Evolutionary conservation across 2,888 invertebrate species (phyloP), one percentile per base, ranked within the genome.

Genomic region (Meloe dianella): DNA sequence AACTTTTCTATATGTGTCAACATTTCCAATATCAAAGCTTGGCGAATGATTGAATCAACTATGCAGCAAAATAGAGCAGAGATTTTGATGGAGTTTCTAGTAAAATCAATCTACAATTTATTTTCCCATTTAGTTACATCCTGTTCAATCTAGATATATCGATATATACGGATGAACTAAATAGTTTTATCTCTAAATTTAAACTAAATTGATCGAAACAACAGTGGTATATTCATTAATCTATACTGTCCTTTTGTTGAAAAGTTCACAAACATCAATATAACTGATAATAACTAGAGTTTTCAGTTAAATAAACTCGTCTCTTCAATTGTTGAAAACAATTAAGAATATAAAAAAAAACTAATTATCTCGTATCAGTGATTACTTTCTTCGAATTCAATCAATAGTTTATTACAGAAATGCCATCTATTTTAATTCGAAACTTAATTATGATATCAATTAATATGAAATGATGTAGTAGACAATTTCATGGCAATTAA

Each of bases 51-150:
- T 58, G 1, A 58, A 58, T 58, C 58, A 58, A 35, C 58, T 30
- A 20, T 20, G 20, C 58, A 58, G 30, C n/a, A 58, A 58, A 58
- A 58, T 22, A 17, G 58, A 58, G 12, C 32, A 32, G 58, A 35
- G 58, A 58, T 58, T 58, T 58, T 58, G 58, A 30, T 58, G 58
- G 30, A 58, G 30, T 29, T 35, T 12, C 20, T 30, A 58, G 32
- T 58, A n/a, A 35, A 58, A 58, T 32, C 58, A 58, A 58, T 58
- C 58, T n/a, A n/a, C 30, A 32, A 58, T 30, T 35, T 58, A 58
- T 58, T 58, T 58, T 58, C 30, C 30, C 30, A 58, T 58, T 58
- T 57, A 17, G 57, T 27, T 14, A 6, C 32, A 30, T 57, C 27
- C 57, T 57, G 57, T 29, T 17, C 57, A 22, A 32, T 29, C 57